These are phyloP conservation scores for Catocala fraxini DNA, from an alignment of 2,888 invertebrate species.

Conservation along the genomic window DNA sequence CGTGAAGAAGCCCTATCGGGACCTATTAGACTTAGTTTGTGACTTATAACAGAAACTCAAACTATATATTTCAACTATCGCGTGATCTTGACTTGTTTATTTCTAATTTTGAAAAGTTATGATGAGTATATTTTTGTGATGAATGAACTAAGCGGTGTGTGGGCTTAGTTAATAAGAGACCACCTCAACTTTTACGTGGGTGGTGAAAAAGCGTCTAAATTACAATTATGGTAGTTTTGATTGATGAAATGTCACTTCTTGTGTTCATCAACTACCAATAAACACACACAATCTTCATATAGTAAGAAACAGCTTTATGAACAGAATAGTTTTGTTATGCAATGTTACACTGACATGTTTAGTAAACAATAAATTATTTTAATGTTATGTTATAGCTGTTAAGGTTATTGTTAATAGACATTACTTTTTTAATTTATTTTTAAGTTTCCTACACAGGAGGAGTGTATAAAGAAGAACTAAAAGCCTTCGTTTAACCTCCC, in stretches of 20 bases:
- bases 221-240: constrained; percentile 9
- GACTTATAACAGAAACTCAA: constrained; percentile 4
- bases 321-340: not conserved
- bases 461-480: no score
- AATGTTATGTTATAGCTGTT: no score
- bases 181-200: constrained; percentile 6
- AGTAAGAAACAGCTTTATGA: not conserved
- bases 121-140: constrained; percentile 3
- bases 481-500: no score
- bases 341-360: no score
- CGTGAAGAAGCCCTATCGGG: constrained; percentile 24
- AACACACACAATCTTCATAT: not conserved
- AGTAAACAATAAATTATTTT: no score
- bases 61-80: not conserved
- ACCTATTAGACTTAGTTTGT: constrained; percentile 13
- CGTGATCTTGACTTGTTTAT: constrained; percentile 4
- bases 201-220: constrained; percentile 9
- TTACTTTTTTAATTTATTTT: no score
- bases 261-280: constrained; percentile 4
- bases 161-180: constrained; percentile 8
- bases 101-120: not conserved
- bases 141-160: constrained; percentile 10
- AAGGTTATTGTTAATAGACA: no score
- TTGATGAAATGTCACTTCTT: constrained; percentile 16
- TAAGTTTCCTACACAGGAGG: no score